phyloP scores from a whole-genome alignment of 1,140 invertebrate genomes.

The Leptinotarsa lineolata region DNA sequence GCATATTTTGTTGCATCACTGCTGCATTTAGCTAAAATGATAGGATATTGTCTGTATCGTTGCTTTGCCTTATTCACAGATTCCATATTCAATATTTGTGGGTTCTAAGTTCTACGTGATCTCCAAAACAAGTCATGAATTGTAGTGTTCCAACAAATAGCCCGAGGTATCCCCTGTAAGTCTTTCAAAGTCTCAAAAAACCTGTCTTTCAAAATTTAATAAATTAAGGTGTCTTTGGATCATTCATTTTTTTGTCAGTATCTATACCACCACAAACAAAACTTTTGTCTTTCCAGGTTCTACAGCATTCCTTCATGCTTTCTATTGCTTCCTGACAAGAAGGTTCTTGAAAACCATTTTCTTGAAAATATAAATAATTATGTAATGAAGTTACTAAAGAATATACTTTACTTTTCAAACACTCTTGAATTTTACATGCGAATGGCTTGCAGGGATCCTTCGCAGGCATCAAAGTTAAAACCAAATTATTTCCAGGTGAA shows the following conservation, averaged over 20 bases:
- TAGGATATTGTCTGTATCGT: constrained; percentile 73
- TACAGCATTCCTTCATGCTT: constrained; percentile 68
- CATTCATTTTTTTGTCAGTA: constrained; percentile 46
- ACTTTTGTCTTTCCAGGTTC: constrained; percentile 63
- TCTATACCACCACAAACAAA: constrained; percentile 70
- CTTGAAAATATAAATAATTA: constrained; percentile 57
- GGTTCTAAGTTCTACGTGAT: constrained; percentile 37
- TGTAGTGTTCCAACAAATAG: constrained; percentile 59
- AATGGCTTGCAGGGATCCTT: constrained; percentile 48
- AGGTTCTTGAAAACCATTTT: constrained; percentile 70
- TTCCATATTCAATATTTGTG: constrained; percentile 69
- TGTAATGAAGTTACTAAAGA: constrained; percentile 54
- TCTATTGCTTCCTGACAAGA: constrained; percentile 66
- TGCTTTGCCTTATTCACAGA: constrained; percentile 74
- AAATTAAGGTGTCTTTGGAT: constrained; percentile 59
- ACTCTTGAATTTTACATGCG: constrained; percentile 77
- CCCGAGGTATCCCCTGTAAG: constrained; percentile 59
- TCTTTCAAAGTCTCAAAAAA: constrained; percentile 46
- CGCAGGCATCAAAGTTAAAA: constrained; percentile 13
- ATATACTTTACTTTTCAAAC: constrained; percentile 66
- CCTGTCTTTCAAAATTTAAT: constrained; percentile 42
- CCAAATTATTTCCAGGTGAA: neutral
- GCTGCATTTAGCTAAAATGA: constrained; percentile 71
- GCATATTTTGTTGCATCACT: constrained; percentile 73
- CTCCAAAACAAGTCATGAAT: constrained; percentile 66